Evolutionary conservation across 2,113 vertebrate genomes (phyloP).

Genomic region (Pelvicachromis taeniatus): DNA sequence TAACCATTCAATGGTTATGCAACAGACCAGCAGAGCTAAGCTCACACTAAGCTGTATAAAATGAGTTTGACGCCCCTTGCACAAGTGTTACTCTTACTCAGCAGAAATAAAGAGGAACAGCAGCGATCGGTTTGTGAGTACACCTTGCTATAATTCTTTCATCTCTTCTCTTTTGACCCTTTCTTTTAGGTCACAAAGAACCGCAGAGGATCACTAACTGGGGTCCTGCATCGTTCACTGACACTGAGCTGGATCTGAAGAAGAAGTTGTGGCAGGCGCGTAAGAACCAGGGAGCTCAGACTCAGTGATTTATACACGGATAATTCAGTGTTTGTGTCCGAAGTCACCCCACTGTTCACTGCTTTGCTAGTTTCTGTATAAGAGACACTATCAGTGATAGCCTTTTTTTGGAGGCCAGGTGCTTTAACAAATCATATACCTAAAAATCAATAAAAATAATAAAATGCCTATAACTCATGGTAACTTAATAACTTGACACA

Average conservation of each 20-base stretch:
- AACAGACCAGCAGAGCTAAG: not conserved
- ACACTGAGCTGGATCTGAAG: conserved; percentile 81
- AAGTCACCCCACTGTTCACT: not conserved
- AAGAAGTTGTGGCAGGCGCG: conserved; percentile 86
- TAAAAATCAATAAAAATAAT: not conserved
- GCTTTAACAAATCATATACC: not conserved
- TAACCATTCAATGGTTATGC: not conserved
- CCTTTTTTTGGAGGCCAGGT: not conserved
- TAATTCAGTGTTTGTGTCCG: not conserved
- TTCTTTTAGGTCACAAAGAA: conserved; percentile 78
- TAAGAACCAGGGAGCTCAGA: conserved; percentile 67
- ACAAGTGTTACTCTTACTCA: not conserved
- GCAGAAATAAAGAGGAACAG: not conserved
- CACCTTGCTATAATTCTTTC: not conserved
- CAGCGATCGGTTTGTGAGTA: not conserved
- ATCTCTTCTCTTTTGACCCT: not conserved
- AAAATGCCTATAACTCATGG: not conserved
- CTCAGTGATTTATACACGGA: conserved; percentile 26
- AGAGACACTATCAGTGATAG: not conserved
- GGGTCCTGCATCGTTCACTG: conserved; percentile 85
- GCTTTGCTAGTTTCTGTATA: not conserved
- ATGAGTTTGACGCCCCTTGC: not conserved
- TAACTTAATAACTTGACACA: not conserved
- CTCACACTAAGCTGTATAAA: not conserved
- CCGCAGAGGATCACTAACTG: conserved; percentile 86